Base-by-base conservation (phyloP, 2,797 vertebrate genomes). In the Acomys russatus region DNA sequence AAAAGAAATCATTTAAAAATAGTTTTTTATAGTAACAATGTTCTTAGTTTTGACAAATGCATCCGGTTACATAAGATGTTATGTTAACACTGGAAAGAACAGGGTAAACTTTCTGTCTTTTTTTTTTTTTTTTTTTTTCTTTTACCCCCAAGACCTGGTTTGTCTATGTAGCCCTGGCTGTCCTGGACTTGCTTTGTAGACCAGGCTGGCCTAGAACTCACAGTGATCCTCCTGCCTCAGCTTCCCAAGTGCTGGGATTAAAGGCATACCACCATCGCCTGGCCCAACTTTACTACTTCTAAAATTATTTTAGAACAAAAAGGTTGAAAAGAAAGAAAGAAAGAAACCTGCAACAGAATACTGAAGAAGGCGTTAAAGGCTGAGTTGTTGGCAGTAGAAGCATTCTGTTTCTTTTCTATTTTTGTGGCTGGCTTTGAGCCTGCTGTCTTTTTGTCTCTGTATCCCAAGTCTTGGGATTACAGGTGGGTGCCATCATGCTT, bases 21-120 rank as follows among this genome's bases (percentile, higher is more conserved):
- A 91, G 90, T n/a, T 38, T 22, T 38, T 59, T 25, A 38, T 82
- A 86, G 66, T 85, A 85, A 70, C 35, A 77, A 22, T 71, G 59
- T 90, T 93, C 74, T 96, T 93, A 83, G 35, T 79, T 94, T 90
- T 83, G 63, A 91, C 70, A 83, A 88, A 86, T 84, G 25, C 79
- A 70, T 30, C 54, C 73, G 20, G 7, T 92, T 70, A 68, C 6
- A 2, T 78, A 77, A 77, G 18, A 56, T 61, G 20, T 71, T 96
- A 68, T 54, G 25, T 59, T 96, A 88, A 92, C 22, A 70, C 73
- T 79, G 80, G 54, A 28, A 54, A 76, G 84, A 88, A 28, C n/a
- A 92, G 49, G 70, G 28, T 85, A 61, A 94, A 83, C 23, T 89
- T 44, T 73, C n/a, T 80, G 51, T 49, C 66, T 4, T 77, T 79